Conservation (phyloP, 2,888 invertebrate genomes). For the Erebia epiphron region DNA sequence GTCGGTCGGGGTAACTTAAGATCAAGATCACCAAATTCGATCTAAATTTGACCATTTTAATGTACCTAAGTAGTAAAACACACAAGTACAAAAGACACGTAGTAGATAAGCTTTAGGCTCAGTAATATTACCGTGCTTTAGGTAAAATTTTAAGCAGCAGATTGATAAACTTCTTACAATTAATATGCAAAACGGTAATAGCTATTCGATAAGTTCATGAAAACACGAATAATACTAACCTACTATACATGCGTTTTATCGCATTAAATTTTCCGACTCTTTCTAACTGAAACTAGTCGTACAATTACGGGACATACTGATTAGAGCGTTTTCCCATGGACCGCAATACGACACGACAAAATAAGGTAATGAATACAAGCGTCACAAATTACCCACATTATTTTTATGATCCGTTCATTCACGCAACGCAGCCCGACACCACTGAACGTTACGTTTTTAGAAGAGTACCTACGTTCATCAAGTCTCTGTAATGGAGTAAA, state of each 20-base stretch:
- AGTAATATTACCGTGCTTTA: too few species aligned
- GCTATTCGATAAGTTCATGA: not conserved
- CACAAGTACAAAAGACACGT: too few species aligned
- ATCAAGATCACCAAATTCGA: too few species aligned
- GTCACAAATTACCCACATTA: too few species aligned
- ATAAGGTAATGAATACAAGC: not conserved
- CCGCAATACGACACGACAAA: not conserved
- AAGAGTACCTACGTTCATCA: too few species aligned
- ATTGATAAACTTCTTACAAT: not conserved
- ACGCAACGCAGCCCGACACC: too few species aligned
- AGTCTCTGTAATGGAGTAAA: too few species aligned
- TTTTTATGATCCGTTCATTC: too few species aligned
- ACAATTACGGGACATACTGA: conserved; percentile 23
- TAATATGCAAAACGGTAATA: not conserved
- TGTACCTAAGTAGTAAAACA: too few species aligned
- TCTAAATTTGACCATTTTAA: too few species aligned
- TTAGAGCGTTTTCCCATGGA: not conserved
- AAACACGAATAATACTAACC: conserved; percentile 11
- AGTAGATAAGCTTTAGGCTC: not conserved
- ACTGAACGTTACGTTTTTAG: too few species aligned
- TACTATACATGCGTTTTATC: conserved; percentile 4
- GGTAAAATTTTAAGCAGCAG: not conserved
- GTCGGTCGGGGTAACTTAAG: too few species aligned
- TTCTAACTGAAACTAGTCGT: conserved; percentile 11
- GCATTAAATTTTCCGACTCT: conserved; percentile 19